Evolutionary conservation across 2,113 vertebrate genomes (phyloP).

Genomic region (Panthera tigris): DNA sequence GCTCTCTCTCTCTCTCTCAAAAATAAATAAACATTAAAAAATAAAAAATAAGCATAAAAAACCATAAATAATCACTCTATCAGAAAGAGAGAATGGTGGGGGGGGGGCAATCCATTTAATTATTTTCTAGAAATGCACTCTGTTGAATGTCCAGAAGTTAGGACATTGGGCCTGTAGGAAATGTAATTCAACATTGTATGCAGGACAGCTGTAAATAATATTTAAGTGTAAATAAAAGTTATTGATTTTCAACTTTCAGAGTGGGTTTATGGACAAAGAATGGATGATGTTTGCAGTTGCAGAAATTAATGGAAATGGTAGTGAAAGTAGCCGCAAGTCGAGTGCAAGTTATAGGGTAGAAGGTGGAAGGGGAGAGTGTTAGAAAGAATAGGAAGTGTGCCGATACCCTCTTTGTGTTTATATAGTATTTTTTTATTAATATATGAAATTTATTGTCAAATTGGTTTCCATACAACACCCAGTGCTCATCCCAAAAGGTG

Average conservation of each 20-base stretch:
- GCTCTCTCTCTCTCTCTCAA: too few relatives aligned
- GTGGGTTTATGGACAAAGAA: background rate
- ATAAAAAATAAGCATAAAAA: too few relatives aligned
- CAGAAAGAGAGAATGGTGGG: background rate
- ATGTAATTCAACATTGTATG: background rate
- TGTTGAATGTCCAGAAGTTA: background rate
- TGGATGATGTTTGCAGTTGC: background rate
- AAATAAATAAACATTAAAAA: too few relatives aligned
- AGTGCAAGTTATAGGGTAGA: background rate
- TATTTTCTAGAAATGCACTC: background rate
- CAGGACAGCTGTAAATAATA: background rate
- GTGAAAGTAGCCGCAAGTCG: background rate
- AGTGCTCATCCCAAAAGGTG: too few relatives aligned
- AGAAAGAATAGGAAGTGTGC: background rate
- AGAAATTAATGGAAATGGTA: background rate
- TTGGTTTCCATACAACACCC: too few relatives aligned
- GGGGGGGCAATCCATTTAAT: too few relatives aligned
- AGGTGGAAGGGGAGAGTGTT: background rate
- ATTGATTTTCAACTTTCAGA: background rate
- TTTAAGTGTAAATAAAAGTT: background rate
- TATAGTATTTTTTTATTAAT: too few relatives aligned
- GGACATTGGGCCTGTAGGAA: background rate
- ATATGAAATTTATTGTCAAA: too few relatives aligned
- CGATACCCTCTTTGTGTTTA: background rate
- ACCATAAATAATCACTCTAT: too few relatives aligned